Conservation (phyloP, 2,888 invertebrate species). For the Oligia latruncula region DNA sequence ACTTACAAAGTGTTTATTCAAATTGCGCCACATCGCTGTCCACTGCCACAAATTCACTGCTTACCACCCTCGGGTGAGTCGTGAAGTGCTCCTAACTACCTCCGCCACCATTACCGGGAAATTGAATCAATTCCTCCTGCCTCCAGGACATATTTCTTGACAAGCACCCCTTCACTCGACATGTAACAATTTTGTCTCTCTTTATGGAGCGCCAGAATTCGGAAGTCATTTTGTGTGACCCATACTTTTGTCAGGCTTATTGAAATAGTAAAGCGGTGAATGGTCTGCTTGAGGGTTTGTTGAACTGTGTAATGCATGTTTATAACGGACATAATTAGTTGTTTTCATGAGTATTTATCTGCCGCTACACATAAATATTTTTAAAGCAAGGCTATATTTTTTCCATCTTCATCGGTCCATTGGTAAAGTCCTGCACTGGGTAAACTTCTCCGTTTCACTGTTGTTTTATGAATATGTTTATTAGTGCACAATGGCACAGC, state of each 20-base stretch:
- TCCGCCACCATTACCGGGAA: slow-evolving; percentile 54
- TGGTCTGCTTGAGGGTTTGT: not conserved
- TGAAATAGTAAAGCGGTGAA: slow-evolving; percentile 24
- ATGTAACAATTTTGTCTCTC: slow-evolving; percentile 57
- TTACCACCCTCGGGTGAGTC: slow-evolving; percentile 43
- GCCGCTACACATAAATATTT: not conserved
- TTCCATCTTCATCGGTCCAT: too few relatives aligned
- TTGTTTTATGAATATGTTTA: not conserved
- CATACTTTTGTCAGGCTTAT: slow-evolving; percentile 37
- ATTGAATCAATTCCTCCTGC: slow-evolving; percentile 64
- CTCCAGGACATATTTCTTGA: slow-evolving; percentile 62
- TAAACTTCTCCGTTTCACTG: not conserved
- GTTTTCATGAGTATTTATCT: not conserved
- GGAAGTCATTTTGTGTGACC: slow-evolving; percentile 48
- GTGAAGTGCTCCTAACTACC: slow-evolving; percentile 60
- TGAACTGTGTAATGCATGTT: not conserved
- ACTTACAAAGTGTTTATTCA: slow-evolving; percentile 50
- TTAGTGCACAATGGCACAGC: not conserved
- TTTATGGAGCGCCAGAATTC: slow-evolving; percentile 51
- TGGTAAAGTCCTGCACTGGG: not conserved
- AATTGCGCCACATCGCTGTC: slow-evolving; percentile 29
- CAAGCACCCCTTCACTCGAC: slow-evolving; percentile 54
- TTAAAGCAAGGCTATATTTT: not conserved
- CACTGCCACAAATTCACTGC: slow-evolving; percentile 54
- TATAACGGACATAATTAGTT: not conserved